Percentiles rank a stretch among this genome's conserved stretches.
Evolutionary conservation across 2,113 vertebrate genomes (phyloP).

Genomic region (Mola mola): DNA sequence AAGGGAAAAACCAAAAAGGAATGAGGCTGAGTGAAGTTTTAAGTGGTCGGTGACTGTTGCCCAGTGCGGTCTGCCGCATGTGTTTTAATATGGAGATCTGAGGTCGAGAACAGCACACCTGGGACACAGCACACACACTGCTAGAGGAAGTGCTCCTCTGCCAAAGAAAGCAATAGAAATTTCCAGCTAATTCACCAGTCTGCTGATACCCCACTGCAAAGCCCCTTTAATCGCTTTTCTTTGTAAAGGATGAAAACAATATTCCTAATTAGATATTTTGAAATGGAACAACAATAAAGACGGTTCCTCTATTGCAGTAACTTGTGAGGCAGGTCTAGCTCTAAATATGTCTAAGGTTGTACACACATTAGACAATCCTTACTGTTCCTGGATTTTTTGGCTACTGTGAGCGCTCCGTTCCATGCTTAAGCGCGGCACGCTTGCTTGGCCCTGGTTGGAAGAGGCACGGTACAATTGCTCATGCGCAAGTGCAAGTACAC

Average conservation of each 20-base stretch:
- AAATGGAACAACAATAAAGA: slow-evolving; percentile 66
- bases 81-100: slow-evolving; percentile 83
- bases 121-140: slow-evolving; percentile 82
- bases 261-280: slow-evolving; percentile 67
- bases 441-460: no score
- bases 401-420: no score
- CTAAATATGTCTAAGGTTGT: no score
- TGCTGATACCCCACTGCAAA: slow-evolving; percentile 66
- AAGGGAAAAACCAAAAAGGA: slow-evolving; percentile 38
- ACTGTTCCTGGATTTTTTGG: no score
- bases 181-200: slow-evolving; percentile 82
- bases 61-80: slow-evolving; percentile 74
- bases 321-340: background rate
- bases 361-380: no score
- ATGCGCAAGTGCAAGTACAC: no score
- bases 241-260: slow-evolving; percentile 49
- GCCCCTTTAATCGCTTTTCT: slow-evolving; percentile 10
- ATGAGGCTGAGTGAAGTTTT: slow-evolving; percentile 46
- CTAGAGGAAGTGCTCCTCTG: slow-evolving; percentile 80
- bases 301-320: slow-evolving; percentile 17
- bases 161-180: slow-evolving; percentile 90
- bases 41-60: slow-evolving; percentile 75
- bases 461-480: no score
- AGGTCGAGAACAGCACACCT: slow-evolving; percentile 85
- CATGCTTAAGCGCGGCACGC: no score